A percentile compares a stretch with the other conserved stretches of the same genome.
Conservation (phyloP, 1,140 invertebrate species). For the Drosophila ananassae region DNA sequence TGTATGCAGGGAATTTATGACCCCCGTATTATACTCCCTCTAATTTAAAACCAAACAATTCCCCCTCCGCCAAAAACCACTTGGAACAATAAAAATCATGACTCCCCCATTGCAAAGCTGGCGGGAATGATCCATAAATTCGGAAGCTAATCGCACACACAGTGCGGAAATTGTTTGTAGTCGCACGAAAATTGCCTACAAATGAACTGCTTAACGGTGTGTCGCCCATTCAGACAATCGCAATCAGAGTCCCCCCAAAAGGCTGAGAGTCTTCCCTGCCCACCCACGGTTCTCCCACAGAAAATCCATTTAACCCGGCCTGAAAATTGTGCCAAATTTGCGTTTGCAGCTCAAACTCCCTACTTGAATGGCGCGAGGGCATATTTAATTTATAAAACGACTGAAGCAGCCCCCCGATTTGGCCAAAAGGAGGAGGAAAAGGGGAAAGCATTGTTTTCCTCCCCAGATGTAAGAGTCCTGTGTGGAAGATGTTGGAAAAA, state of each 20-base stretch:
- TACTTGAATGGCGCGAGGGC: conserved; percentile 51
- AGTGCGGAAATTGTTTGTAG: conserved; percentile 64
- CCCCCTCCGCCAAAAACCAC: conserved; percentile 9
- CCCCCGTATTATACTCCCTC: conserved; percentile 39
- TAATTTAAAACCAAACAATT: neutral
- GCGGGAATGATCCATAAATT: conserved; percentile 66
- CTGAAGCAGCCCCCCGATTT: conserved; percentile 57
- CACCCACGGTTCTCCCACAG: conserved; percentile 9
- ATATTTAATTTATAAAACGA: conserved; percentile 79
- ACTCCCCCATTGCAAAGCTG: conserved; percentile 14
- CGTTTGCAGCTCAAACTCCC: conserved; percentile 35
- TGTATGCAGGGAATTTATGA: conserved; percentile 46
- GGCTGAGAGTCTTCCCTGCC: conserved; percentile 1
- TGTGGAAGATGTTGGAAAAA: conserved; percentile 5
- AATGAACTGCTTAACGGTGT: conserved; percentile 81
- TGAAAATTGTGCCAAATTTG: conserved; percentile 68
- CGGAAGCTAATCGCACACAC: conserved; percentile 64
- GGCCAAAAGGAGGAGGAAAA: conserved; percentile 21
- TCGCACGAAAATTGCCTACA: conserved; percentile 79
- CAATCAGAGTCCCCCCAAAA: conserved; percentile 34
- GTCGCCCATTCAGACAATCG: conserved; percentile 62
- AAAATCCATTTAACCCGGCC: conserved; percentile 63
- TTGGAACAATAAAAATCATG: conserved; percentile 72
- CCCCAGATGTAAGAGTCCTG: neutral
- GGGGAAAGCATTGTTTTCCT: conserved; percentile 8